A percentile compares a stretch with the other conserved stretches of the same genome.
Evolutionary conservation across 2,888 invertebrate species (phyloP).

Genomic region (Meandrusa payeni): DNA sequence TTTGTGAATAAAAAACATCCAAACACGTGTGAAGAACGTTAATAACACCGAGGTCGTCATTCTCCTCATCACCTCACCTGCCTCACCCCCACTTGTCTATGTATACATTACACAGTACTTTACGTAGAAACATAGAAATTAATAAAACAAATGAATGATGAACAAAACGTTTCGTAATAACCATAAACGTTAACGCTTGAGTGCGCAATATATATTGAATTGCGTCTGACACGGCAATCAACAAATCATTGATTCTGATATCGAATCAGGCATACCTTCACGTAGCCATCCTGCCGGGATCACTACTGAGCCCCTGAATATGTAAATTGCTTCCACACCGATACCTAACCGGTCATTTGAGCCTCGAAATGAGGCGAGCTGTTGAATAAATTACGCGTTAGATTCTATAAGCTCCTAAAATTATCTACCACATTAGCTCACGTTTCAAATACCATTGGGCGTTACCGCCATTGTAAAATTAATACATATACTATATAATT

Average conservation of each 20-base stretch:
- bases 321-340: conserved; percentile 54
- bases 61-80: too few species aligned
- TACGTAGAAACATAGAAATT: too few species aligned
- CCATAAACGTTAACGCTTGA: neutral
- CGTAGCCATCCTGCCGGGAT: conserved; percentile 34
- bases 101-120: too few species aligned
- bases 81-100: too few species aligned
- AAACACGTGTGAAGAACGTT: too few species aligned
- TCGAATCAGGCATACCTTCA: conserved; percentile 36
- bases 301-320: conserved; percentile 44
- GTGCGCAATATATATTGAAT: conserved; percentile 6
- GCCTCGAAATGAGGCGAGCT: conserved; percentile 39
- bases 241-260: conserved; percentile 46
- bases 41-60: neutral
- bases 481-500: too few species aligned
- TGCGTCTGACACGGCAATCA: conserved; percentile 33
- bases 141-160: neutral
- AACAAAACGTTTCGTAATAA: neutral
- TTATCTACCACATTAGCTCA: conserved; percentile 10
- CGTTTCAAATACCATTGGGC: neutral
- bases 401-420: conserved; percentile 21
- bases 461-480: neutral
- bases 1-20: too few species aligned
- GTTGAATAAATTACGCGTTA: conserved; percentile 36
- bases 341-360: conserved; percentile 54